Evolutionary conservation across 2,797 vertebrate species (phyloP), one percentile per base, ranked within the genome.

Genomic region (Xyrichtys novacula): DNA sequence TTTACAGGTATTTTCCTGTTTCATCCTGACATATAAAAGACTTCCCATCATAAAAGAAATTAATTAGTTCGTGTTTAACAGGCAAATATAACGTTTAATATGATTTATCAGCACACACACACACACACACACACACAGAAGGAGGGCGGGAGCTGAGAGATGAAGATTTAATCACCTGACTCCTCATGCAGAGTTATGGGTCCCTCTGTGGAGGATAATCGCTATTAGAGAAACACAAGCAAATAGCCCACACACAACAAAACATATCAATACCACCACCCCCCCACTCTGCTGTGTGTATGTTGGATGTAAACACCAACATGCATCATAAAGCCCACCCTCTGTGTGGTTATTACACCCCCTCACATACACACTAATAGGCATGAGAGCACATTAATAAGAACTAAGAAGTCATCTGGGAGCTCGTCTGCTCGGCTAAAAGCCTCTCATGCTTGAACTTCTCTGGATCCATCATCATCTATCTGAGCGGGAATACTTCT

Each of bases 161-260:
- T 93, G 89, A 90, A 89, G 86, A 91, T 91, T 89, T 92, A 92
- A 92, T 92, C 91, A 91, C 85, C 84, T 65, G 55, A 71, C 78
- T 76, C 84, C 83, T 85, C 73, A 23, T 55, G 66, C 47, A 87
- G 88, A 90, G 81, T 92, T 91, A 93, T 91, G 87, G 87, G 84
- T 75, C 63, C 59, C 71, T 2, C 1, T 36, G 38, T 59, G 78
- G 63, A 66, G 29, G 23, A 59, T 83, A 65, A 79, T 64, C 40
- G 19, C 53, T 62, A 59, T 66, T 54, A 65, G 59, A 25, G 58
- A 56, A 25, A 53, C 55, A 68, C 19, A 67, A 16, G 22, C 31
- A 12, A 40, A 55, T 22, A 46, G 29, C 39, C 16, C 42, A 54
- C 50, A 3, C 6, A 31, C 7, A 46, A 47, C 1, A 6, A 16